Conservation (phyloP, 2,888 invertebrate genomes). For the Actias luna region DNA sequence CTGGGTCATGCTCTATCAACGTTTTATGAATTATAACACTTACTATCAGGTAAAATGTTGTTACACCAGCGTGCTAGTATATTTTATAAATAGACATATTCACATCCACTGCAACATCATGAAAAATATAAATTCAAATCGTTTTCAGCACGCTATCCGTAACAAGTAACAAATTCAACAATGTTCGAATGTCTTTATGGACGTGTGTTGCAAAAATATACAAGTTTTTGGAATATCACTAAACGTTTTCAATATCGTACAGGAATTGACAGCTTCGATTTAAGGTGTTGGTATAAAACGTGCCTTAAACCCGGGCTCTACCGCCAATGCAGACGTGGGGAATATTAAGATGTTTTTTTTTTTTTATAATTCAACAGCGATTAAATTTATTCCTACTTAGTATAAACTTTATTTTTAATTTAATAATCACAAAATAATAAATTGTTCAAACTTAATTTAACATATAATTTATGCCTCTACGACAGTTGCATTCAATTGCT, state of each 20-base stretch:
- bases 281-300: slow-evolving; percentile 41
- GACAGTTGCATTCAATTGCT: no score
- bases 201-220: slow-evolving; percentile 23
- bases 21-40: no score
- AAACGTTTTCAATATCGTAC: slow-evolving; percentile 50
- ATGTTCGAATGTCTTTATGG: slow-evolving; percentile 19
- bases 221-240: slow-evolving; percentile 39
- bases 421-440: no score
- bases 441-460: no score
- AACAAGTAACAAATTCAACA: neutral
- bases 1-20: no score
- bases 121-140: neutral
- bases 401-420: neutral
- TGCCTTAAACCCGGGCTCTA: slow-evolving; percentile 41
- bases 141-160: neutral
- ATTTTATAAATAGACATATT: no score
- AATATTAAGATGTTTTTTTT: neutral
- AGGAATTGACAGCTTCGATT: slow-evolving; percentile 33
- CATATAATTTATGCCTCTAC: no score
- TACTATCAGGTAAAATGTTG: no score
- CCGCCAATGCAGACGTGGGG: slow-evolving; percentile 30
- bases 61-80: no score
- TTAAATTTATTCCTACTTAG: neutral
- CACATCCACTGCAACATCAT: no score
- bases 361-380: slow-evolving; percentile 19